Conservation (phyloP, 2,888 invertebrate genomes). For the Drosophila tripunctata region DNA sequence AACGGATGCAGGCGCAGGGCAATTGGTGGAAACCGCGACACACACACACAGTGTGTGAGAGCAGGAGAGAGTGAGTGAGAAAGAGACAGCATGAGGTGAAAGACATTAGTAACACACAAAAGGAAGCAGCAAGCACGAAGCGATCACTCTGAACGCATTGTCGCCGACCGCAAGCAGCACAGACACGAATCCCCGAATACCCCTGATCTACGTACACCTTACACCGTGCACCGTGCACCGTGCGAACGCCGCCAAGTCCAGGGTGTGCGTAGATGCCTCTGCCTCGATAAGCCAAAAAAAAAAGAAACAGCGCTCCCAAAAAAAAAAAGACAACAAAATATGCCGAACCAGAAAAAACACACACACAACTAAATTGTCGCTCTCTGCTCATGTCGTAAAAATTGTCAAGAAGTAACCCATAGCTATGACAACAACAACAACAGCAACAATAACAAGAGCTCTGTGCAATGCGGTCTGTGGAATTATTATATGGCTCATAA, state of each 20-base stretch:
- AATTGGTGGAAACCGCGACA: conserved; percentile 63
- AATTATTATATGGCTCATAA: conserved; percentile 77
- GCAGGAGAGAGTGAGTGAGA: neutral
- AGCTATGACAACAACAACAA: conserved; percentile 38
- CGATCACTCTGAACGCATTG: conserved; percentile 17
- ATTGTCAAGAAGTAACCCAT: conserved; percentile 44
- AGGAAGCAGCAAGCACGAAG: conserved; percentile 44
- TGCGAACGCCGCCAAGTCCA: conserved; percentile 46
- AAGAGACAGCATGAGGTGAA: conserved; percentile 24
- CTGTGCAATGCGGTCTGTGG: conserved; percentile 27
- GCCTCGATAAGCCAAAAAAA: conserved; percentile 41
- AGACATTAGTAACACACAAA: conserved; percentile 60
- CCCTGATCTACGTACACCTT: neutral
- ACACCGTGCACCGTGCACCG: conserved; percentile 9
- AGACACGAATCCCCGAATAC: neutral
- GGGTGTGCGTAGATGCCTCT: conserved; percentile 64
- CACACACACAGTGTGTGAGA: neutral
- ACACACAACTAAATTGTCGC: conserved; percentile 48
- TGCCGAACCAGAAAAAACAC: conserved; percentile 36
- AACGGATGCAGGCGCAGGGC: conserved; percentile 47
- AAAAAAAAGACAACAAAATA: conserved; percentile 25
- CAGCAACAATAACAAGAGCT: conserved; percentile 22
- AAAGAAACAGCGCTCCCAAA: conserved; percentile 40
- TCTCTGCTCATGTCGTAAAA: conserved; percentile 53
- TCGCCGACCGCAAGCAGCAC: conserved; percentile 8